These are phyloP conservation scores for Larimichthys polyactis DNA, from an alignment of 2,113 vertebrate genomes.

Conservation along the genomic window DNA sequence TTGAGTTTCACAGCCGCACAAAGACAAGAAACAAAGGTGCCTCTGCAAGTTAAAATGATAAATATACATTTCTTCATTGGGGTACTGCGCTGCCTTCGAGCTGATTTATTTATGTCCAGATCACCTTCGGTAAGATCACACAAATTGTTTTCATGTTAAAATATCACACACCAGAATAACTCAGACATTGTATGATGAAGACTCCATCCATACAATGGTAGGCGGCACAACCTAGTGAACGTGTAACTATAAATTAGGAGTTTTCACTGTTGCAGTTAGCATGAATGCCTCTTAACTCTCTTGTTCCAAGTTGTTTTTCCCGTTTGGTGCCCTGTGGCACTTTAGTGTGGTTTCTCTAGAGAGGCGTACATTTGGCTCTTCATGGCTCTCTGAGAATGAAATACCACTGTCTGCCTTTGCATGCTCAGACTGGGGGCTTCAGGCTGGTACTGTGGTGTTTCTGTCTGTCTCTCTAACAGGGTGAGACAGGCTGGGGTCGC, in stretches of 20 bases:
- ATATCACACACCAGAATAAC: slow-evolving; percentile 28
- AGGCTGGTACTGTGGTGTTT: slow-evolving; percentile 42
- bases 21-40: background rate
- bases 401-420: slow-evolving; percentile 74
- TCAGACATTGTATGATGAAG: slow-evolving; percentile 50
- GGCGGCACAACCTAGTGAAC: slow-evolving; percentile 45
- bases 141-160: slow-evolving; percentile 27
- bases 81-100: background rate
- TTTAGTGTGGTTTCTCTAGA: slow-evolving; percentile 74
- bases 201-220: slow-evolving; percentile 59
- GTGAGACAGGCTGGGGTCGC: slow-evolving; percentile 48
- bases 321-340: slow-evolving; percentile 77
- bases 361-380: slow-evolving; percentile 70
- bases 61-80: background rate
- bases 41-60: background rate
- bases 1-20: background rate
- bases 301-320: slow-evolving; percentile 79
- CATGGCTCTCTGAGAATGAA: slow-evolving; percentile 72
- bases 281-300: slow-evolving; percentile 56
- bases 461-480: slow-evolving; percentile 29
- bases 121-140: background rate
- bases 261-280: slow-evolving; percentile 57
- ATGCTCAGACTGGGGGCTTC: slow-evolving; percentile 69
- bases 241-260: slow-evolving; percentile 63
- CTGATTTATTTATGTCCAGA: background rate